Evolutionary conservation across 2,113 vertebrate genomes (phyloP).

Genomic region (Bettongia penicillata): DNA sequence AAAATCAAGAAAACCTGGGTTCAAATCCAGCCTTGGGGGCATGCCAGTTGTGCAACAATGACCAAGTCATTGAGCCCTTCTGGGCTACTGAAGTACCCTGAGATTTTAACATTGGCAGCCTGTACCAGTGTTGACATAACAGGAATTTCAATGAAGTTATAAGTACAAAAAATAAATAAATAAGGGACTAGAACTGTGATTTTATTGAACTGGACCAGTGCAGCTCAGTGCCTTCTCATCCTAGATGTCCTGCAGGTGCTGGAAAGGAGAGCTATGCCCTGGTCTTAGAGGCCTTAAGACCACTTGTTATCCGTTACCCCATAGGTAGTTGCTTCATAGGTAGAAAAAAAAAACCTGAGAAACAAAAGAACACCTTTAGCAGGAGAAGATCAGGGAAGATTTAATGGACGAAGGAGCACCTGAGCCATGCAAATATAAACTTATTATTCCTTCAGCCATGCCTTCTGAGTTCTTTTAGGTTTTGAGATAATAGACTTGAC

Average conservation of each 20-base stretch:
- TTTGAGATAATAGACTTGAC: not conserved
- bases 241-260: too few species aligned
- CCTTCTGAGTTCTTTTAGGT: not conserved
- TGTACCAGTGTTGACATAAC: too few species aligned
- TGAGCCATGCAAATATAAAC: not conserved
- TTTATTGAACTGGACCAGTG: not conserved
- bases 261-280: not conserved
- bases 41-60: not conserved
- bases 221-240: not conserved
- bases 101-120: too few species aligned
- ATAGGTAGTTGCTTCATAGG: not conserved
- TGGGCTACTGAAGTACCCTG: not conserved
- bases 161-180: too few species aligned
- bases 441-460: not conserved
- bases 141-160: too few species aligned
- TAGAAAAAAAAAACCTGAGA: not conserved
- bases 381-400: not conserved
- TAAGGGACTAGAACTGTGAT: not conserved
- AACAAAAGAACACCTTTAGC: not conserved
- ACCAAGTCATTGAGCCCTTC: not conserved
- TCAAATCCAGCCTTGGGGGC: not conserved
- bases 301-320: not conserved
- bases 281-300: not conserved
- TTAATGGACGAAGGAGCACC: not conserved
- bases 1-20: not conserved